Evolutionary conservation across 2,888 invertebrate species (phyloP).

Genomic region (Scrobipalpa atriplicella): DNA sequence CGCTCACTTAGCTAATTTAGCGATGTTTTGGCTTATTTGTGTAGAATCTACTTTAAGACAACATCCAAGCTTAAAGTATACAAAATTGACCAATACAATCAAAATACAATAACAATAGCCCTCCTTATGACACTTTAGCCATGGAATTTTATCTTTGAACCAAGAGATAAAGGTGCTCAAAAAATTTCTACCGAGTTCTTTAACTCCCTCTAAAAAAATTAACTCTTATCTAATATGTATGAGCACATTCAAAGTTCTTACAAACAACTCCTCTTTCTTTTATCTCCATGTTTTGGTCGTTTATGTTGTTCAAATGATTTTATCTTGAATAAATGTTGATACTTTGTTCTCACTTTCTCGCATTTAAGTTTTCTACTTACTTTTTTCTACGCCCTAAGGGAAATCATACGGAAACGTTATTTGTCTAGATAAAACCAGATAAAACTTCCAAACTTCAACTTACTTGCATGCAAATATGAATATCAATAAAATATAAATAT

Average conservation of each 20-base stretch:
- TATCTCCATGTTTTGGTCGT: constrained; percentile 24
- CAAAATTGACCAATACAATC: too few species aligned
- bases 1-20: neutral
- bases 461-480: neutral
- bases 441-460: neutral
- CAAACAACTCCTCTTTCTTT: constrained; percentile 10
- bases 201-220: neutral
- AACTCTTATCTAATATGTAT: neutral
- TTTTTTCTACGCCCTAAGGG: constrained; percentile 12
- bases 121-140: too few species aligned
- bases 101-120: too few species aligned
- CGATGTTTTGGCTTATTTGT: neutral
- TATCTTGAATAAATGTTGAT: constrained; percentile 30
- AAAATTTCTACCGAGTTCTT: neutral
- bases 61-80: too few species aligned
- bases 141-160: too few species aligned
- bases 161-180: too few species aligned
- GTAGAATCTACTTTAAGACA: neutral
- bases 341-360: constrained; percentile 23
- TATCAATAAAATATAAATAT: too few species aligned
- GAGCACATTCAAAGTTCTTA: neutral
- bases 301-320: constrained; percentile 31
- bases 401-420: constrained; percentile 3
- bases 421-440: constrained; percentile 6
- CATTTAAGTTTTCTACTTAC: constrained; percentile 17